A percentile compares a stretch with the other conserved stretches of the same genome.
These are phyloP conservation scores for Cydia splendana DNA, from an alignment of 1,140 invertebrate species.

Conservation along the genomic window DNA sequence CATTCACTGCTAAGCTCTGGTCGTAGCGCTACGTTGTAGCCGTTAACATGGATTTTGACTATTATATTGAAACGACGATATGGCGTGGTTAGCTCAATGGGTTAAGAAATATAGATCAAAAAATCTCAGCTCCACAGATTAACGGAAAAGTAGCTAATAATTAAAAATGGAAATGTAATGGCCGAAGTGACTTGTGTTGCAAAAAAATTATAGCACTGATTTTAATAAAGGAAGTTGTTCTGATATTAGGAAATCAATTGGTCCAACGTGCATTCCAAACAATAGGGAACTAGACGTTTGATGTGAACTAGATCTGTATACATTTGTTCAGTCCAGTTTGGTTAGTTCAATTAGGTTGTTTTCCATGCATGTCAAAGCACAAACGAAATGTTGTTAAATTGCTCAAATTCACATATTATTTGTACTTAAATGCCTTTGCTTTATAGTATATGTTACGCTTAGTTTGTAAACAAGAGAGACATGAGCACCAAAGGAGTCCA, in stretches of 20 bases:
- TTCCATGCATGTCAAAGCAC: conserved; percentile 27
- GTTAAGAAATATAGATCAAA: no score
- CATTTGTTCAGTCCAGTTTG: not conserved
- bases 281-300: conserved; percentile 25
- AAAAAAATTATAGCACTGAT: not conserved
- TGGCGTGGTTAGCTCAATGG: no score
- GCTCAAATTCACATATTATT: conserved; percentile 20
- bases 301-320: conserved; percentile 14
- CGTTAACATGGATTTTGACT: no score
- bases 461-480: conserved; percentile 29
- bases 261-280: conserved; percentile 32
- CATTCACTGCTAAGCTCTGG: no score
- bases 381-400: conserved; percentile 31
- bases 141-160: not conserved
- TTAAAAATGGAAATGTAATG: not conserved
- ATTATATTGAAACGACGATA: no score
- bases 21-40: no score
- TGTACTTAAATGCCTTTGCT: conserved; percentile 28
- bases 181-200: conserved; percentile 9
- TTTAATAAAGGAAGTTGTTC: not conserved
- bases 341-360: conserved; percentile 14
- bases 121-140: no score
- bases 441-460: conserved; percentile 18
- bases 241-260: conserved; percentile 15
- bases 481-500: conserved; percentile 12